These are phyloP conservation scores for Sipunculus nudus DNA, from an alignment of 2,888 invertebrate genomes.

Conservation along the genomic window DNA sequence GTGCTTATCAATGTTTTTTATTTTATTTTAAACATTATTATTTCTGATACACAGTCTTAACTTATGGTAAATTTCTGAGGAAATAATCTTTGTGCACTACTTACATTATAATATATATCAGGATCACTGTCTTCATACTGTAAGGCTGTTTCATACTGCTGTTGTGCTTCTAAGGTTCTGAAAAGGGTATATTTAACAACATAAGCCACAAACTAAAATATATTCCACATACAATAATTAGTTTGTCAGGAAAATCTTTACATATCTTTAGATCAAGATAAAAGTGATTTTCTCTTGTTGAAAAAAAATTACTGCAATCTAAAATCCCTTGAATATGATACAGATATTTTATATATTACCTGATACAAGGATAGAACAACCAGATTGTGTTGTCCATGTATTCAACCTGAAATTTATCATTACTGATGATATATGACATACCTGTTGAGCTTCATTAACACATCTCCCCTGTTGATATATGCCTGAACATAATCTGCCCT, in stretches of 20 bases:
- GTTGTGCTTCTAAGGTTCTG: slow-evolving; percentile 90
- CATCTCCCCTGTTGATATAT: slow-evolving; percentile 96
- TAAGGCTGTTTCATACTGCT: slow-evolving; percentile 91
- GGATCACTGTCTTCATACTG: slow-evolving; percentile 77
- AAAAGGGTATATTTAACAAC: too few relatives aligned
- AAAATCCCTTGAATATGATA: neutral
- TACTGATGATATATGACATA: slow-evolving; percentile 34
- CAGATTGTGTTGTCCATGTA: too few relatives aligned
- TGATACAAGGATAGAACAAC: too few relatives aligned
- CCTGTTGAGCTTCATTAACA: slow-evolving; percentile 89
- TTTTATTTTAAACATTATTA: too few relatives aligned
- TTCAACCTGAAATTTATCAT: neutral
- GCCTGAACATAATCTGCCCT: slow-evolving; percentile 92
- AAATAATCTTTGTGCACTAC: too few relatives aligned
- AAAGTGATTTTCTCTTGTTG: neutral
- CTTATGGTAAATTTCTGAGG: neutral
- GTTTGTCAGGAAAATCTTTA: too few relatives aligned
- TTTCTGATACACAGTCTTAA: too few relatives aligned
- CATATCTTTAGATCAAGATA: too few relatives aligned
- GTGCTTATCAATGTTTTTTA: too few relatives aligned
- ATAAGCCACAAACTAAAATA: too few relatives aligned
- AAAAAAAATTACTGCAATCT: neutral
- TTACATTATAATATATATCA: slow-evolving; percentile 67
- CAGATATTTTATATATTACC: too few relatives aligned
- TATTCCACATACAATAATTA: too few relatives aligned